Percentiles rank a stretch among this genome's conserved stretches.
These are phyloP conservation scores for Aphyosemion australe DNA, from an alignment of 2,113 vertebrate genomes.

Conservation along the genomic window DNA sequence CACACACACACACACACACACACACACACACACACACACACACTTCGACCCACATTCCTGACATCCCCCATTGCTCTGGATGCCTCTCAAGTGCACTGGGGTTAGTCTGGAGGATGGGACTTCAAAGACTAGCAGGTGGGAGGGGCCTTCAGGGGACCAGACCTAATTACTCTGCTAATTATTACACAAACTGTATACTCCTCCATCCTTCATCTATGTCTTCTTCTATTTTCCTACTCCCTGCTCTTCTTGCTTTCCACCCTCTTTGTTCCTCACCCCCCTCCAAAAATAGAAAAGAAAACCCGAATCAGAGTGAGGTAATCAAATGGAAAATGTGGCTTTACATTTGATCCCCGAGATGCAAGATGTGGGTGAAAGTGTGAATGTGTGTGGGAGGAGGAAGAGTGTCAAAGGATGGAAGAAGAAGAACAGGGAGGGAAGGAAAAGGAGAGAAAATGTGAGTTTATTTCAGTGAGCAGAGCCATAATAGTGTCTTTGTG, in stretches of 20 bases:
- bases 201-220: neutral
- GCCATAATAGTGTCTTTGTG: conserved; percentile 74
- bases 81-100: conserved; percentile 50
- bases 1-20: conserved; percentile 22
- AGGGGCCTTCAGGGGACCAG: conserved; percentile 20
- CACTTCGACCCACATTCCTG: conserved; percentile 59
- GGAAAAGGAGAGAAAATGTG: conserved; percentile 27
- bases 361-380: conserved; percentile 39
- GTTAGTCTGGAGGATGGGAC: conserved; percentile 45
- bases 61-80: conserved; percentile 38
- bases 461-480: conserved; percentile 48
- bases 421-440: conserved; percentile 2
- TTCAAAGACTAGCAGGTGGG: conserved; percentile 57
- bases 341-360: conserved; percentile 1
- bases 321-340: conserved; percentile 38
- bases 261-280: neutral
- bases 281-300: neutral
- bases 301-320: no score
- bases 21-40: conserved; percentile 23
- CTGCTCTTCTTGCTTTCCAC: neutral
- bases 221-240: neutral
- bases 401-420: conserved; percentile 28
- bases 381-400: conserved; percentile 40
- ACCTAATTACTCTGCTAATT: conserved; percentile 59
- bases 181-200: conserved; percentile 9